Conservation (phyloP, 1,140 invertebrate genomes). For the silkworm (Bombyx mori) region ASM3026992v2 NC_085124.1:3199001-3199500, state of each 20-base stretch:
- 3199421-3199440: slow-evolving; percentile 47
- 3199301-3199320: slow-evolving; percentile 28
- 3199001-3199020: slow-evolving; percentile 43
- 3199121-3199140: slow-evolving; percentile 46
- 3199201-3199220: slow-evolving; percentile 30
- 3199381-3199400: slow-evolving; percentile 37
- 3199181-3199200: slow-evolving; percentile 43
- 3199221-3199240: slow-evolving; percentile 18
- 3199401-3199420: slow-evolving; percentile 35
- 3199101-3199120: slow-evolving; percentile 41
- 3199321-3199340: slow-evolving; percentile 42
- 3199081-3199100: slow-evolving; percentile 53
- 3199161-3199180: slow-evolving; percentile 38
- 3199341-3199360: slow-evolving; percentile 46
- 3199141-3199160: slow-evolving; percentile 44
- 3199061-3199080: slow-evolving; percentile 29
- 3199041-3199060: slow-evolving; percentile 26
- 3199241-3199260: slow-evolving; percentile 39
- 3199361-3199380: slow-evolving; percentile 33
- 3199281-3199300: slow-evolving; percentile 42
- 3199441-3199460: slow-evolving; percentile 41
- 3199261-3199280: slow-evolving; percentile 35
- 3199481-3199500: slow-evolving; percentile 45
- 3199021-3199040: slow-evolving; percentile 45
- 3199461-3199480: slow-evolving; percentile 56